These are phyloP conservation scores for Gymnosoma rotundatum DNA, from an alignment of 2,888 invertebrate species.

Conservation along the genomic window DNA sequence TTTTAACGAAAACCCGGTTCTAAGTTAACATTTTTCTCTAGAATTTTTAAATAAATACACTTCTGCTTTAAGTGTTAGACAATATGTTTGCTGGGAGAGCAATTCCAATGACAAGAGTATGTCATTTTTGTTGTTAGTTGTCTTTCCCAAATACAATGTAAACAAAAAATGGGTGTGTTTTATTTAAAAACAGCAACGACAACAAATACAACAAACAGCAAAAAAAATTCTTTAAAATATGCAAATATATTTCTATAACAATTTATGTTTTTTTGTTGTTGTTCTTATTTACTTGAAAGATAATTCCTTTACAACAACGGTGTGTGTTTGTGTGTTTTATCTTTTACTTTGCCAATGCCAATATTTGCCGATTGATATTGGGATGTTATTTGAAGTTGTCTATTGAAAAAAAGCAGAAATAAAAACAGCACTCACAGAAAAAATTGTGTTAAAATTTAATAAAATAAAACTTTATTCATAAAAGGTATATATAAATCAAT, in stretches of 20 bases:
- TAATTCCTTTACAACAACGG: slow-evolving; percentile 24
- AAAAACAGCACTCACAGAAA: slow-evolving; percentile 34
- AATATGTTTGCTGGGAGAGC: slow-evolving; percentile 11
- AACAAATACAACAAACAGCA: not conserved
- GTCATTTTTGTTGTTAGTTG: slow-evolving; percentile 12
- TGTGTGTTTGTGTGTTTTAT: slow-evolving; percentile 2
- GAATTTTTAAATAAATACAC: too few relatives aligned
- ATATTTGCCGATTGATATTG: slow-evolving; percentile 49
- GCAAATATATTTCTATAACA: slow-evolving; percentile 39
- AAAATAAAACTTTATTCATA: too few relatives aligned
- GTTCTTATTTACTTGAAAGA: not conserved
- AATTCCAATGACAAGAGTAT: not conserved
- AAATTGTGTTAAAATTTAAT: not conserved
- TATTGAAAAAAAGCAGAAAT: slow-evolving; percentile 2
- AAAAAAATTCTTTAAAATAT: slow-evolving; percentile 29
- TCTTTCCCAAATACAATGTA: slow-evolving; percentile 55
- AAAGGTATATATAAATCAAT: not conserved
- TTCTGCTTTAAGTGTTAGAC: too few relatives aligned
- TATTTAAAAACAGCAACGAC: slow-evolving; percentile 5
- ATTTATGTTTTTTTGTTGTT: not conserved
- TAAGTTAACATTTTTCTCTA: too few relatives aligned
- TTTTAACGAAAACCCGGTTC: too few relatives aligned
- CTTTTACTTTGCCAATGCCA: slow-evolving; percentile 46
- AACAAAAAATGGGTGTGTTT: slow-evolving; percentile 64
- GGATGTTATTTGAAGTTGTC: slow-evolving; percentile 20